These are phyloP conservation scores for Acanthis flammea DNA, from an alignment of 2,797 vertebrate genomes.

Conservation along the genomic window DNA sequence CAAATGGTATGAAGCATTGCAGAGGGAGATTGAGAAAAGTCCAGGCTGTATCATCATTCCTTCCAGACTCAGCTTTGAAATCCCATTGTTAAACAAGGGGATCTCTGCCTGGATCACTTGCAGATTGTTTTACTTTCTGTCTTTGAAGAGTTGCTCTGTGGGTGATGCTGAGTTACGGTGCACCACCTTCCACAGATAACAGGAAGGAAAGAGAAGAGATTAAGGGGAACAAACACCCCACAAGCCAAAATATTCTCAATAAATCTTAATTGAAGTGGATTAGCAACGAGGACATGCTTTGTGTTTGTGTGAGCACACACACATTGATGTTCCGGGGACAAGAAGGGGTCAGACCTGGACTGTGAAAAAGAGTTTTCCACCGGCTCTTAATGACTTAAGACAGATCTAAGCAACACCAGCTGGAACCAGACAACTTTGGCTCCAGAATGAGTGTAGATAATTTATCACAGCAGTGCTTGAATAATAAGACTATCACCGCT, in stretches of 20 bases:
- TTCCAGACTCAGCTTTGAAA: not conserved
- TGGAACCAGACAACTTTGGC: slow-evolving; percentile 74
- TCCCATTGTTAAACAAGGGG: not conserved
- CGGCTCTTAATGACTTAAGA: slow-evolving; percentile 73
- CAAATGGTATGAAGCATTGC: not conserved
- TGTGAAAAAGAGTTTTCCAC: slow-evolving; percentile 67
- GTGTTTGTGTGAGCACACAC: not conserved
- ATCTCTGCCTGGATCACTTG: not conserved
- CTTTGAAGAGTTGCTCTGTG: not conserved
- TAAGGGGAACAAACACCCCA: not conserved
- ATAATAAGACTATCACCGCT: slow-evolving; percentile 60
- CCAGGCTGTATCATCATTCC: not conserved
- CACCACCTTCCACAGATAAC: not conserved
- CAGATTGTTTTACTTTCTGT: not conserved
- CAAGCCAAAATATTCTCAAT: not conserved
- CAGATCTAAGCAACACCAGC: slow-evolving; percentile 76
- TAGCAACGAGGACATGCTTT: not conserved
- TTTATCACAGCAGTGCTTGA: slow-evolving; percentile 72
- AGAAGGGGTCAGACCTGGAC: slow-evolving; percentile 56
- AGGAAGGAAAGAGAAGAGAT: not conserved
- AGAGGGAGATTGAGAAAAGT: not conserved
- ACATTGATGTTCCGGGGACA: slow-evolving; percentile 40
- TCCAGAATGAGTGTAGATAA: slow-evolving; percentile 76
- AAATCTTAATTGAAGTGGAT: not conserved
- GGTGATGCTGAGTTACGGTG: not conserved